Base-by-base conservation (phyloP, 2,888 invertebrate genomes). In the Apodemia hepburni region DNA sequence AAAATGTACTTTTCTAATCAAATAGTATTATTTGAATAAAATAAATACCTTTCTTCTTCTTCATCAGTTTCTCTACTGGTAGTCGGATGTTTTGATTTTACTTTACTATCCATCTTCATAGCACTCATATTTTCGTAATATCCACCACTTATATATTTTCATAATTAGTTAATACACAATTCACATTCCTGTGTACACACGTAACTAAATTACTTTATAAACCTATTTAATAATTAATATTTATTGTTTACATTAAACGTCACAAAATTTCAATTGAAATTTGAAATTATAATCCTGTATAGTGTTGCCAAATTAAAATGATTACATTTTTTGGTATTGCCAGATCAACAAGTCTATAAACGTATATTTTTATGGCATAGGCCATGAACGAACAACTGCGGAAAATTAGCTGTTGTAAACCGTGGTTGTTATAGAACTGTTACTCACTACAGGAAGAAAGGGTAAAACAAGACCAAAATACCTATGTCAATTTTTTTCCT, bases 11-110 rank as follows among this genome's bases (percentile, higher is more conserved):
- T 38, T 38, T 33, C 12, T 38, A 51, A 45, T 15, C 9, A 15
- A 22, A 61, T 54, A 3, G 33, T 38, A 7, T 33, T 33, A 33
- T 17, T 22, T 59, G 61, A 12, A 54, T 38, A 49, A 33, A 33
- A 33, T 18, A 29, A 17, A 62, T 78, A 89, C 89, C 84, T 80
- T 66, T 88, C 89, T 64, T 89, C 89, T 63, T 88, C 88, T 51
- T 86, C 85, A 33, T 73, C 71, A 5, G 70, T 68, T 66, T 85
- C 83, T 71, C 78, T 79, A 73, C 87, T 89, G 5, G 84, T 81
- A 60, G 76, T 73, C 17, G 87, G 73, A 63, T 74, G 69, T 76
- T 77, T 82, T 38, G 65, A 51, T 71, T 78, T 77, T 58, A 66
- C 66, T 76, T 80, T 87, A 64, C 69, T 75, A 69, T 87, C 84